phyloP scores from a whole-genome alignment of 2,888 invertebrate species.

The Pegoplata infirma region DNA sequence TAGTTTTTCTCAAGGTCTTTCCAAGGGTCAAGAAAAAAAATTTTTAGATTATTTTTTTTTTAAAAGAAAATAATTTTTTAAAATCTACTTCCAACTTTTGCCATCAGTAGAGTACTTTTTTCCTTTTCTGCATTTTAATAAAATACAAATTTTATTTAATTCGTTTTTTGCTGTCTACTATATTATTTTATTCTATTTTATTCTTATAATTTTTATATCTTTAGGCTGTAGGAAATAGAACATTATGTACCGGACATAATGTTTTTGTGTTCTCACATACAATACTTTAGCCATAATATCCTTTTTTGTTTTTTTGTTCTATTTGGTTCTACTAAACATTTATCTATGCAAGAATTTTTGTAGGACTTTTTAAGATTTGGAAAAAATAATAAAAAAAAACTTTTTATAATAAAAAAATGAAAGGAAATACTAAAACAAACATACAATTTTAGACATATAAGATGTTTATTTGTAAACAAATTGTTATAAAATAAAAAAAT shows the following conservation, averaged over 20 bases:
- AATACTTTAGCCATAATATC: slow-evolving; percentile 31
- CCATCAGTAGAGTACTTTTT: too few relatives aligned
- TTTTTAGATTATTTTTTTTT: too few relatives aligned
- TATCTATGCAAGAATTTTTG: not conserved
- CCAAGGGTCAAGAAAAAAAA: too few relatives aligned
- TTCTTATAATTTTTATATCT: slow-evolving; percentile 55
- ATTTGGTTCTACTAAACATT: not conserved
- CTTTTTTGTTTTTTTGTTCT: not conserved
- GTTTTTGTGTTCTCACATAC: slow-evolving; percentile 50
- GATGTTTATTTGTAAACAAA: slow-evolving; percentile 58
- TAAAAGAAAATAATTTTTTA: too few relatives aligned
- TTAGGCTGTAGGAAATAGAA: slow-evolving; percentile 60
- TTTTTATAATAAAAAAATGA: slow-evolving; percentile 21
- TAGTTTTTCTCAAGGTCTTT: too few relatives aligned
- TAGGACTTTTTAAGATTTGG: not conserved
- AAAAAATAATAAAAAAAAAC: slow-evolving; percentile 15
- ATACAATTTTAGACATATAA: slow-evolving; percentile 46
- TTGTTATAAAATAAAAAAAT: slow-evolving; percentile 38
- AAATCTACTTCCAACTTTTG: too few relatives aligned
- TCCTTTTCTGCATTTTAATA: not conserved
- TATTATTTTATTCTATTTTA: slow-evolving; percentile 48
- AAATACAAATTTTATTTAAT: slow-evolving; percentile 49
- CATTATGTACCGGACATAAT: slow-evolving; percentile 62
- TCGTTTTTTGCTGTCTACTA: slow-evolving; percentile 15
- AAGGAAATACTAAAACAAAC: slow-evolving; percentile 49